Evolutionary conservation across 1,140 invertebrate species (phyloP), one percentile per base, ranked within the genome.

Genomic region (Heliconius eleuchia): DNA sequence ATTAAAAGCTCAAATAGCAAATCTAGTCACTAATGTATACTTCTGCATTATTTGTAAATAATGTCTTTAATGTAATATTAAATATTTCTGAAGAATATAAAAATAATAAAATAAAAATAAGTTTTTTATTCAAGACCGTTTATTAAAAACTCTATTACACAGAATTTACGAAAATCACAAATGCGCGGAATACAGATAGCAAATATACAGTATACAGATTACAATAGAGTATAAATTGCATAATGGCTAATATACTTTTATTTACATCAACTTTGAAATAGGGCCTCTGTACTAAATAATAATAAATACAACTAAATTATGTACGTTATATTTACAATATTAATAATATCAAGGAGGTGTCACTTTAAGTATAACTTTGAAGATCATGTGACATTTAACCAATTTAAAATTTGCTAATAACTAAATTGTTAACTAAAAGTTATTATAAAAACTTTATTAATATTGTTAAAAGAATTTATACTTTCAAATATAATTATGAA

Each of bases 101-200:
- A 55, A 39, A 60, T 57, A 13, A 39, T 7, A 37, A 37, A 74
- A 39, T 6, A 23, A 74, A 74, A 34, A 37, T 39, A 74, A 23
- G 1, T 39, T 60, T 19, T 30, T 18, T 74, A 16, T 84, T 83
- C 80, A 82, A 37, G 60, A 66, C 84, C 76, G 76, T 92, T 90
- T 90, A 88, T 89, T 91, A 88, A 79, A 88, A 90, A 91, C 78
- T 77, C 87, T 89, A 87, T 84, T 87, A 88, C 87, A 89, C 84
- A 87, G 73, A 88, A 77, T 85, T 84, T 85, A 88, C 79, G 85
- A 85, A 88, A 82, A 86, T 27, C 74, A 76, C 74, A 71, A 81
- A 80, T 77, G 70, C 71, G 70, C 70, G 77, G 77, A 82, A 81
- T 82, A 82, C 71, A 77, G 37, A 76, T 79, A 81, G 74, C 80